Evolutionary conservation across 1,140 invertebrate genomes (phyloP), one percentile per base, ranked within the genome.

Genomic region (Wiebesia pumilae): DNA sequence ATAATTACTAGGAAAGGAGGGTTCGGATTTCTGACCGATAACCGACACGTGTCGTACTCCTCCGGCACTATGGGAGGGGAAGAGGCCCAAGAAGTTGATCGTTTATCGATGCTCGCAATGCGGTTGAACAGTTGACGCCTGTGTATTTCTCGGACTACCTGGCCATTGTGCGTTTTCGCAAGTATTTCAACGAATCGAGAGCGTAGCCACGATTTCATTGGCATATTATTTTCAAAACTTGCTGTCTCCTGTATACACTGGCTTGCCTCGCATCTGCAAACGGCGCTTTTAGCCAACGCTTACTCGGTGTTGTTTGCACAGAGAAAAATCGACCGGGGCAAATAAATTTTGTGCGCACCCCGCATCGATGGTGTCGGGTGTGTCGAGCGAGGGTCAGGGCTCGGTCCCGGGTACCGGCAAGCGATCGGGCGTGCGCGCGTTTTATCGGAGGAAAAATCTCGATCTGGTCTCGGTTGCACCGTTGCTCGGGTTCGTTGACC

Each of bases 401-500:
- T 33, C 71, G 27, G 27, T 0, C 27, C 40, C 71, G 6, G 40
- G 71, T 75, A 43, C 38, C 71, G 71, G 38, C n/a, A 43, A 43
- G 71, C 4, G 30, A 75, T 75, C 71, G 24, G 69, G 69, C 71
- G 71, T 38, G 38, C 71, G 35, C 69, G 35, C 40, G 24, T 38
- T 43, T 43, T 43, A 75, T 75, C 71, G 38, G 38, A 38, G 24
- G 38, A 75, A 75, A 75, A 75, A 75, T 75, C 71, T 75, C 38
- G 38, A 27, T 1, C 16, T 16, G 69, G 69, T 35, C 69, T 71
- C 33, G 69, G 69, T 21, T 21, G 69, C 33, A 71, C 35, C 69
- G 33, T 16, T 35, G 71, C 40, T 58, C 40, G 83, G 40, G 83
- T 84, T 84, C 83, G 73, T 77, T 84, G 83, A 6, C 83, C 83